Evolutionary conservation across 30 jellyfish, hydroid and myxozoan genomes (phyloP), one percentile per base, ranked within the genome.

Genomic region (Pseudorhiza aurosa): DNA sequence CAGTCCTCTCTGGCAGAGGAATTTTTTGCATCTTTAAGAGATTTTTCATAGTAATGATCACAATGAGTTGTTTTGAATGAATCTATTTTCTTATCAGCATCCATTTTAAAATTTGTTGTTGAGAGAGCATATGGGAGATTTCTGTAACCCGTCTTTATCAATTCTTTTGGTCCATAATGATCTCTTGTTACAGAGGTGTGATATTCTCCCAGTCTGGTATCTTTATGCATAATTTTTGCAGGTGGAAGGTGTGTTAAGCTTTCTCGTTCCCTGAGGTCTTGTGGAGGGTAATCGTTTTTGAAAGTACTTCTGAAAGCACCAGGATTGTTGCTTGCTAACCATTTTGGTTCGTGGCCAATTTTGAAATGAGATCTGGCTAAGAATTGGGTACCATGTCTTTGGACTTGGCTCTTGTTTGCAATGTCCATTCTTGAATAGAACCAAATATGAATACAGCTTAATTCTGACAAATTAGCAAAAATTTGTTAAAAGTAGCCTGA

Each of bases 51-150:
- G 56, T 47, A 88, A 53, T 80, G 74, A 18, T 63, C 89, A 56
- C 64, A 27, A 26, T 80, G 90, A 7, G 97, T 88, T 71, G 97
- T 88, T 64, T 64, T 46, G 32, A 88, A 88, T 19, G 97, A 71
- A 18, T 88, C 68, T 15, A 81, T 71, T 72, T 72, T 59, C 53
- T 88, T 74, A 63, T 88, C 97, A 17, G 93, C 81, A 88, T 88
- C 97, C 97, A 88, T 88, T 51, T 88, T 88, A 29, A 88, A 88
- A 39, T 88, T 88, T 33, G 97, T 88, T 67, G 81, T 73, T 65
- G 97, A 82, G 45, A 88, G 64, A 18, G 97, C 87, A 84, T 84
- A 84, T 8, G 95, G 85, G 72, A 60, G 30, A 30, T 84, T 44
- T 27, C 45, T 58, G 30, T 71, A 72, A 26, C 88, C 82, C 1